These are phyloP conservation scores for Eudasyphora cyanicolor DNA, from an alignment of 2,888 invertebrate genomes.

Conservation along the genomic window DNA sequence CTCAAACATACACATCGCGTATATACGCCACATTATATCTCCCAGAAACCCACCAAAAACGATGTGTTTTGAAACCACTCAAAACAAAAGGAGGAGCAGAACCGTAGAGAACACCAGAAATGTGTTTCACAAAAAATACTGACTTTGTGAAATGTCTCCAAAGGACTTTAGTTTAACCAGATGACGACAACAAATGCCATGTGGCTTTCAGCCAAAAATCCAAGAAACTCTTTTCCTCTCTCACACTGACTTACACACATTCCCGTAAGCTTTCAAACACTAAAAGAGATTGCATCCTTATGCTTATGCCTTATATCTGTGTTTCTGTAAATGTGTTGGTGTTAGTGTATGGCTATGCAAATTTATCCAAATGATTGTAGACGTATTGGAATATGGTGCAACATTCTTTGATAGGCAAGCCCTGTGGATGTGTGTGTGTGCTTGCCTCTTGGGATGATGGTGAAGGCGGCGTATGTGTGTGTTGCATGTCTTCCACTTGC, in stretches of 20 bases:
- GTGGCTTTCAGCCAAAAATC: constrained; percentile 65
- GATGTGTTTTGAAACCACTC: neutral
- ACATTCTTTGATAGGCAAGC: neutral
- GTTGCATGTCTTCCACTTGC: neutral
- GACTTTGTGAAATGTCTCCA: constrained; percentile 62
- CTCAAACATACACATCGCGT: constrained; percentile 51
- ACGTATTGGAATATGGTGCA: constrained; percentile 38
- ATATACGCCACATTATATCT: neutral
- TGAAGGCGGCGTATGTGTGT: neutral
- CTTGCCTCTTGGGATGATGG: neutral
- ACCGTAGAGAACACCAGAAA: neutral
- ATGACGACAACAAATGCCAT: constrained; percentile 67
- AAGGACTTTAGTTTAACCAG: constrained; percentile 64
- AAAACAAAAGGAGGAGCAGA: neutral
- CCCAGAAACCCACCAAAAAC: neutral
- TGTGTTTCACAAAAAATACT: constrained; percentile 39
- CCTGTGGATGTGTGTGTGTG: too few species aligned
- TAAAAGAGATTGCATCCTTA: constrained; percentile 17
- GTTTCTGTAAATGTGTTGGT: constrained; percentile 31
- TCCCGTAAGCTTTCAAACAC: too few species aligned
- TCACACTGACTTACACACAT: neutral
- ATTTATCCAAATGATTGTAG: neutral
- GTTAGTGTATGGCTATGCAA: neutral
- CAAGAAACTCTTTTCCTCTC: neutral
- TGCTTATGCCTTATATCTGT: too few species aligned